A percentile compares a stretch with the other conserved stretches of the same genome.
Conservation (phyloP, 1,140 invertebrate genomes). For the Drosophila truncata region DNA sequence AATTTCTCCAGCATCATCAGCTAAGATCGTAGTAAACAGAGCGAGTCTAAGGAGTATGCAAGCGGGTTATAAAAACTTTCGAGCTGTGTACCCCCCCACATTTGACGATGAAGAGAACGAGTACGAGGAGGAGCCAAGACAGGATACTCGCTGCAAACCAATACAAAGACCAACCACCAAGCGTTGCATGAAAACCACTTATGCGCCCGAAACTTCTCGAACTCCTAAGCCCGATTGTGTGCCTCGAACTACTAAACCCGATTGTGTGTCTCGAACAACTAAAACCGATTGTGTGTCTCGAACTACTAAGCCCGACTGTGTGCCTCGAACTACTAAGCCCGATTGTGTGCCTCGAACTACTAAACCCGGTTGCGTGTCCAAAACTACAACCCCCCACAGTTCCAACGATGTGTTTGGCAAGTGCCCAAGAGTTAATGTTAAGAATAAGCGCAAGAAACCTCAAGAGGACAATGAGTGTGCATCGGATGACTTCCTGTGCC, state of each 20-base stretch:
- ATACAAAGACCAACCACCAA: conserved; percentile 21
- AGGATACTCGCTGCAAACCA: conserved; percentile 4
- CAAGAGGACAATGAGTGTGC: conserved; percentile 41
- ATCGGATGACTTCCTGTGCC: conserved; percentile 49
- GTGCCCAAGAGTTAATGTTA: conserved; percentile 9
- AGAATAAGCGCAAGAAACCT: conserved; percentile 1
- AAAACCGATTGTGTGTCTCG: conserved; percentile 3
- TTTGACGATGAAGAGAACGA: conserved; percentile 50
- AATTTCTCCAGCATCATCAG: conserved; percentile 3
- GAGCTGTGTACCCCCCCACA: background rate
- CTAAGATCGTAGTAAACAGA: conserved; percentile 39
- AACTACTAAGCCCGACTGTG: conserved; percentile 2
- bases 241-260: too few relatives aligned
- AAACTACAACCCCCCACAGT: background rate
- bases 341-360: background rate
- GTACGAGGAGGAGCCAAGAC: conserved; percentile 34
- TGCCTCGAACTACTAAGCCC: too few relatives aligned
- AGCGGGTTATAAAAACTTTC: conserved; percentile 10
- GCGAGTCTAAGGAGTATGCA: conserved; percentile 47
- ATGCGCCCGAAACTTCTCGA: too few relatives aligned
- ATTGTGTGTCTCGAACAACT: too few relatives aligned
- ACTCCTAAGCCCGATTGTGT: conserved; percentile 4
- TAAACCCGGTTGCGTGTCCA: conserved; percentile 7
- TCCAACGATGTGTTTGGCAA: conserved; percentile 22
- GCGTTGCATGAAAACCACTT: conserved; percentile 16